Base-by-base conservation (phyloP, 2,113 vertebrate species). In the Varanus komodoensis region DNA sequence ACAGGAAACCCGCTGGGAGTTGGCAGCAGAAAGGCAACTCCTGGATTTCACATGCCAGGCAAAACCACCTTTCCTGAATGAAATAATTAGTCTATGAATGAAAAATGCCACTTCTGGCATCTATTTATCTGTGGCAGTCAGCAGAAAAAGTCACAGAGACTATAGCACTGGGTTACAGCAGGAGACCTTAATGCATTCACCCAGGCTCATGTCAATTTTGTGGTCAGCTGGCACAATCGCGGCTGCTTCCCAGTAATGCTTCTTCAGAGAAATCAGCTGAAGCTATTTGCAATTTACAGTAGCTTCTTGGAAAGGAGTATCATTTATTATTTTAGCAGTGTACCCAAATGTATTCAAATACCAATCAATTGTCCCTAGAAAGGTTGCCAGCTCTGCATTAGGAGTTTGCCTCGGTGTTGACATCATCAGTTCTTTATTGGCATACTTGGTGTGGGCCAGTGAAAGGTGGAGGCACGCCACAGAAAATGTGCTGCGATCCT, bases 301-400 rank as follows among this genome's bases (percentile, higher is more conserved):
- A 80, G 0, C n/a, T 90, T 38, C 83, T 54, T 69, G 83, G 25
- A 86, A 27, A 25, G 0, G 0, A 4, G 48, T 38, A 29, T 4
- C 4, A 19, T 9, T 0, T 0, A 52, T 19, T 0, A 11, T 52
- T 23, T 69, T 34, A 0, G 0, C 11, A 27, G 11, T 48, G 9
- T 0, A 3, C 57, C 48, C 27, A 57, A 82, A 57, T 19, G 32
- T 64, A 14, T 0, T 0, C 0, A 6, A 52, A 8, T 0, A 0
- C 6, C 25, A 79, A 80, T 54, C 48, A 86, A 71, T 74, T 61
- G 29, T 2, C 27, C 78, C 27, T 64, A 38, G 82, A 88, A 89
- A 80, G 8, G 21, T 4, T 17, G 68, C 82, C 87, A 21, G 0
- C 0, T 0, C 0, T 27, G 0, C 23, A 6, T 69, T 0, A 44